Evolutionary conservation across 2,797 vertebrate species (phyloP).

Genomic region (Podargus strigoides): DNA sequence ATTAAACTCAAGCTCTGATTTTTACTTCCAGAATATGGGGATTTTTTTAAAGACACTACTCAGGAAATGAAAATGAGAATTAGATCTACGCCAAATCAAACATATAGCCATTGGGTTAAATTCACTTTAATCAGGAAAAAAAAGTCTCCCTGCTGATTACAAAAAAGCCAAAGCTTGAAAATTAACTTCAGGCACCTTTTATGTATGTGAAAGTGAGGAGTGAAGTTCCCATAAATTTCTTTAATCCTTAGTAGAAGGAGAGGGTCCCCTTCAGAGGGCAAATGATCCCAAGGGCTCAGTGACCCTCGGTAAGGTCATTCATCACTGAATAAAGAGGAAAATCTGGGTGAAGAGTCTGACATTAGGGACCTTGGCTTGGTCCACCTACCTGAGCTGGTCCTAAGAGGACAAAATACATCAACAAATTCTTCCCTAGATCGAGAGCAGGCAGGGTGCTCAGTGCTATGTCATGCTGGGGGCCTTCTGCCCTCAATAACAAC

Average conservation of each 20-base stretch:
- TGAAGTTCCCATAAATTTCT: neutral
- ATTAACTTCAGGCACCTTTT: neutral
- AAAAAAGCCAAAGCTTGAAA: neutral
- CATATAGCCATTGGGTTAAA: neutral
- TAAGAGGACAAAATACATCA: neutral
- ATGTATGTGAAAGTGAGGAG: accelerated
- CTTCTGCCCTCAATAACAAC: neutral
- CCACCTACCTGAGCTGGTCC: neutral
- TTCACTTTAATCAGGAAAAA: neutral
- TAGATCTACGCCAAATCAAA: neutral
- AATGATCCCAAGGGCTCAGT: neutral
- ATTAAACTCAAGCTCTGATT: neutral
- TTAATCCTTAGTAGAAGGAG: neutral
- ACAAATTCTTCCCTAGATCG: accelerated
- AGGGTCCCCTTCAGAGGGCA: neutral
- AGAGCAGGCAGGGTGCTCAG: neutral
- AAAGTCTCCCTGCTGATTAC: neutral
- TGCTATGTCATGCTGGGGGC: neutral
- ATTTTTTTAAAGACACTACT: neutral
- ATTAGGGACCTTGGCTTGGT: neutral
- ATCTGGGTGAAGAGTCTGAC: neutral
- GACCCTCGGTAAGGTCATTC: accelerated
- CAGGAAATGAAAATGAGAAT: neutral
- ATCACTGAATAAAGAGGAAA: neutral
- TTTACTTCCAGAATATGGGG: neutral